These are phyloP conservation scores for Caenorhabditis sulstoni DNA, from an alignment of 2,888 invertebrate species.

Conservation along the genomic window DNA sequence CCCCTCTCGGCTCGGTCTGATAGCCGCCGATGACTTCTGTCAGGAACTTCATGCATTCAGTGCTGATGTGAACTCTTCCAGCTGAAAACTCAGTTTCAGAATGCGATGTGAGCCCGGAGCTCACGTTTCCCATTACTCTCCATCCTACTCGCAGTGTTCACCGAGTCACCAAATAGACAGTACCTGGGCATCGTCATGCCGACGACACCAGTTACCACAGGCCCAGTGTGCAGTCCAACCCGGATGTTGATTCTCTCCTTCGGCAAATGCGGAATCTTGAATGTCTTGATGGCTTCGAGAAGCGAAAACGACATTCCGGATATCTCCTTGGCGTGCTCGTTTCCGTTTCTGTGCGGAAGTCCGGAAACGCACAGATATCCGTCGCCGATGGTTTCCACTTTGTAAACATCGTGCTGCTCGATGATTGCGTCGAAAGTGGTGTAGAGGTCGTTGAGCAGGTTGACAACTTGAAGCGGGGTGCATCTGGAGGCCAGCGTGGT, in stretches of 20 bases:
- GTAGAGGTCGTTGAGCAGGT: conserved; percentile 78
- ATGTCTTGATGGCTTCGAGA: conserved; percentile 68
- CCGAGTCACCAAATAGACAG: conserved; percentile 78
- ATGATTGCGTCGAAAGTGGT: conserved; percentile 76
- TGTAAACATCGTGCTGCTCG: conserved; percentile 76
- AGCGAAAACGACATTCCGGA: conserved; percentile 73
- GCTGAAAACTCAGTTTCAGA: conserved; percentile 61
- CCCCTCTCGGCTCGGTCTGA: conserved; percentile 75
- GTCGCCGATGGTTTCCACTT: conserved; percentile 77
- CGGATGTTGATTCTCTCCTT: conserved; percentile 74
- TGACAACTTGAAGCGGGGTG: conserved; percentile 77
- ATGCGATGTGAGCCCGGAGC: not conserved
- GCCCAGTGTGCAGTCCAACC: conserved; percentile 75
- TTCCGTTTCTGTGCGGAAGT: conserved; percentile 76
- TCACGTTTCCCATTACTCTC: conserved; percentile 78
- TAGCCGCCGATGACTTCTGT: conserved; percentile 77
- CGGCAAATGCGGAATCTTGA: conserved; percentile 74
- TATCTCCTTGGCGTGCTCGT: conserved; percentile 73
- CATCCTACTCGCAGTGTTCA: conserved; percentile 78
- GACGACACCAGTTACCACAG: conserved; percentile 72
- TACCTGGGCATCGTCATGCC: conserved; percentile 76
- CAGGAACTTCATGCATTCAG: conserved; percentile 73
- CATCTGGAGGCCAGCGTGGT: conserved; percentile 74
- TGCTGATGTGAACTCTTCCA: conserved; percentile 78
- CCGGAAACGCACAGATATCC: conserved; percentile 76